phyloP scores from a whole-genome alignment of 2,888 invertebrate genomes.

The Colletes collaris region DNA sequence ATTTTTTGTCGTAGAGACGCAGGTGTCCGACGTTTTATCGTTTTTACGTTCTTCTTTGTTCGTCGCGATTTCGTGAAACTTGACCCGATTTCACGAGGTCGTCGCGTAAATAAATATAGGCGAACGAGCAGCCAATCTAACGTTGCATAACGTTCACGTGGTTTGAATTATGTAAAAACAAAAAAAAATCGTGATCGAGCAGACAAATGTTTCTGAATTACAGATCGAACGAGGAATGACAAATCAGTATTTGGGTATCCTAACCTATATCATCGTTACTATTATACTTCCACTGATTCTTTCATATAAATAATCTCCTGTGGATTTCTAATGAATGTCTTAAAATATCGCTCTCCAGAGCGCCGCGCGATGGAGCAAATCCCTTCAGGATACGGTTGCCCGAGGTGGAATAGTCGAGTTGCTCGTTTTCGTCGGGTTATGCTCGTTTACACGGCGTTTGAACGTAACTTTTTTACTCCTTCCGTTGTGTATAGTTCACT shows the following conservation, averaged over 20 bases:
- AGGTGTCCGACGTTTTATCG: slow-evolving; percentile 19
- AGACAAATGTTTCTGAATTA: not conserved
- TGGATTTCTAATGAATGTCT: too few species aligned
- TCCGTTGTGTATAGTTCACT: slow-evolving; percentile 22
- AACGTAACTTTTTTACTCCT: slow-evolving; percentile 26
- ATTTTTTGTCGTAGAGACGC: slow-evolving; percentile 31
- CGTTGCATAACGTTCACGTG: slow-evolving; percentile 26
- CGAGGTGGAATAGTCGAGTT: slow-evolving; percentile 4
- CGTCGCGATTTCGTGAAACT: slow-evolving; percentile 9
- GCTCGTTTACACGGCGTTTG: slow-evolving; percentile 47
- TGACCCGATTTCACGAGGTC: slow-evolving; percentile 41
- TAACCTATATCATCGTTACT: too few species aligned
- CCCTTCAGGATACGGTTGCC: not conserved
- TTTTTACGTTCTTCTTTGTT: not conserved
- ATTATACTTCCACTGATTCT: too few species aligned
- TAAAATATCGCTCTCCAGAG: too few species aligned
- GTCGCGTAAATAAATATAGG: slow-evolving; percentile 19
- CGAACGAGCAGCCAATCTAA: not conserved
- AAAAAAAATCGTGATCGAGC: not conserved
- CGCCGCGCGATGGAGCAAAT: not conserved
- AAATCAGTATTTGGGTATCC: too few species aligned
- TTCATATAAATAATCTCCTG: too few species aligned
- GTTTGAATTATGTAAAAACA: slow-evolving; percentile 13
- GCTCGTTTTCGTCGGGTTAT: slow-evolving; percentile 24
- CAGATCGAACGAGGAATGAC: too few species aligned